phyloP scores from a whole-genome alignment of 2,888 invertebrate species.

The Mesopsocus fuscifrons region DNA sequence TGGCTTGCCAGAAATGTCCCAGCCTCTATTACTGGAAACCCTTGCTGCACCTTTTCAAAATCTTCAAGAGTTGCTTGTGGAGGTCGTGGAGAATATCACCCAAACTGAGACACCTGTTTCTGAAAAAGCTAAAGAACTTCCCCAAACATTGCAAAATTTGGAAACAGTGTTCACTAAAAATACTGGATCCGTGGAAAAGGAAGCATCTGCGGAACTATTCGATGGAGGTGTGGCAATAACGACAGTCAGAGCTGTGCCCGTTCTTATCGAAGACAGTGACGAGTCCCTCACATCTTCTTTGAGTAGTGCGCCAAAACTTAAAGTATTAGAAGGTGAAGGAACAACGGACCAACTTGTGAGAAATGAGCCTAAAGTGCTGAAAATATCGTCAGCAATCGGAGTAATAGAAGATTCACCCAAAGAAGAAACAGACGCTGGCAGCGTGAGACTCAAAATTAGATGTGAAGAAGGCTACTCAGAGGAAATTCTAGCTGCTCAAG shows the following conservation, averaged over 20 bases:
- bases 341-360: too few species aligned
- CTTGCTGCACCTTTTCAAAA: constrained; percentile 26
- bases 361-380: too few species aligned
- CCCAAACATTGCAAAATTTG: not conserved
- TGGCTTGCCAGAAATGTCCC: constrained; percentile 12
- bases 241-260: too few species aligned
- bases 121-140: constrained; percentile 21
- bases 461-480: not conserved
- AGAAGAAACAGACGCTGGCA: too few species aligned
- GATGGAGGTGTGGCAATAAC: too few species aligned
- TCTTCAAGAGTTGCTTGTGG: constrained; percentile 26
- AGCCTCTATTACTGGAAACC: constrained; percentile 18
- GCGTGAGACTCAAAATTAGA: too few species aligned
- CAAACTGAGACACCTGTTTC: too few species aligned
- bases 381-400: not conserved
- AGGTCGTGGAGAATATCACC: constrained; percentile 20
- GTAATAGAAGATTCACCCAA: not conserved
- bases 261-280: too few species aligned
- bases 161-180: not conserved
- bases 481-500: not conserved
- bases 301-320: too few species aligned
- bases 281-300: too few species aligned
- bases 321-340: too few species aligned
- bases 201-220: too few species aligned
- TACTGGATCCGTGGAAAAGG: not conserved